Percentiles rank a stretch among this genome's conserved stretches.
Conservation (phyloP, 2,113 vertebrate species). For the Etheostoma cragini region DNA sequence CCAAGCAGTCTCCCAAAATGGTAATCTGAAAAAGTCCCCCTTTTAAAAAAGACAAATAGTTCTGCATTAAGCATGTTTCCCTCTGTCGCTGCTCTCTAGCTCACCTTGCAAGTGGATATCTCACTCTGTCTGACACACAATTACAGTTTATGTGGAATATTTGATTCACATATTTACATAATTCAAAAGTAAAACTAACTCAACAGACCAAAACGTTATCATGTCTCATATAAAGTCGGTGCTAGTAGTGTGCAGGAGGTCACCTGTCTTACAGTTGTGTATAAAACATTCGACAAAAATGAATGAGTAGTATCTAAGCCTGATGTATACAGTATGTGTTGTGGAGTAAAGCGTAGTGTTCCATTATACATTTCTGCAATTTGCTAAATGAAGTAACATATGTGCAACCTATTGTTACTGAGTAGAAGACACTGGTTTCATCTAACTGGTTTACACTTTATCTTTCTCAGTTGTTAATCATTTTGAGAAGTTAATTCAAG, state of each 20-base stretch:
- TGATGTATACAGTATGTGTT: not conserved
- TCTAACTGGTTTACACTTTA: not conserved
- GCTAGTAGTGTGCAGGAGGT: too few relatives aligned
- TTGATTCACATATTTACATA: conserved; percentile 18
- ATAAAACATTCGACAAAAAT: too few relatives aligned
- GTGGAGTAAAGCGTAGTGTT: not conserved
- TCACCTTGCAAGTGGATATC: conserved; percentile 20
- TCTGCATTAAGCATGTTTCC: conserved; percentile 17
- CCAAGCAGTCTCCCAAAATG: conserved; percentile 44
- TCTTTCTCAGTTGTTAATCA: not conserved
- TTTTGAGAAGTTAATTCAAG: not conserved
- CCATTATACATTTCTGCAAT: not conserved
- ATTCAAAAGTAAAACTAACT: not conserved
- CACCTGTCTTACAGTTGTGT: too few relatives aligned
- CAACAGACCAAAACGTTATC: not conserved
- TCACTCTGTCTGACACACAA: conserved; percentile 8
- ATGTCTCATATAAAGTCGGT: too few relatives aligned
- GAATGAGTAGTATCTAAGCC: not conserved
- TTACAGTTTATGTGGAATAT: conserved; percentile 15
- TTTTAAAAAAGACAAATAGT: conserved; percentile 43
- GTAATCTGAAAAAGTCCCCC: conserved; percentile 20
- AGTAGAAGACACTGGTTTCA: not conserved
- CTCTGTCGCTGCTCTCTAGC: not conserved
- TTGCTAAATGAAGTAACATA: not conserved
- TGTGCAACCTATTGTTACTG: not conserved